phyloP scores from a whole-genome alignment of 1,140 invertebrate species.

The Zaprionus taronus region DNA sequence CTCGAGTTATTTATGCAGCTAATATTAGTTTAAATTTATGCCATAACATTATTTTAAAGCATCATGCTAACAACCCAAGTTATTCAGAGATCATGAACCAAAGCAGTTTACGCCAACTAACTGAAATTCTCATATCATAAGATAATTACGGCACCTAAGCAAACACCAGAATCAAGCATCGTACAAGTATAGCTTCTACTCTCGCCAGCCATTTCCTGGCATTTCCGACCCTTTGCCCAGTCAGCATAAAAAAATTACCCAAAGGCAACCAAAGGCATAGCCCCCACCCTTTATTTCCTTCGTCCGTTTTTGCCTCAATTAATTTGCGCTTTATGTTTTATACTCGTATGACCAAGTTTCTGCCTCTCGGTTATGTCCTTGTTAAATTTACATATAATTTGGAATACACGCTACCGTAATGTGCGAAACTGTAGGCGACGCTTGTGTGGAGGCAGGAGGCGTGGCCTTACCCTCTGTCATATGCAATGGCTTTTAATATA shows the following conservation, averaged over 20 bases:
- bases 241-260: conserved; percentile 24
- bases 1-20: neutral
- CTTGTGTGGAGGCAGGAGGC: neutral
- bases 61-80: neutral
- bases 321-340: conserved; percentile 80
- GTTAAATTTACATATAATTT: conserved; percentile 77
- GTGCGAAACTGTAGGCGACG: conserved; percentile 34
- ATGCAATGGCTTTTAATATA: conserved; percentile 18
- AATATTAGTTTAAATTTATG: neutral
- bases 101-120: conserved; percentile 5
- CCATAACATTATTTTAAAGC: conserved; percentile 10
- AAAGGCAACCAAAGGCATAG: conserved; percentile 22
- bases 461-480: conserved; percentile 15
- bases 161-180: conserved; percentile 44
- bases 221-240: conserved; percentile 47
- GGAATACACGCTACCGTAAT: conserved; percentile 25
- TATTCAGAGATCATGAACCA: neutral
- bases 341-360: conserved; percentile 59
- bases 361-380: conserved; percentile 57
- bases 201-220: conserved; percentile 39
- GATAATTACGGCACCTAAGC: conserved; percentile 46
- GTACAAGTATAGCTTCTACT: conserved; percentile 27
- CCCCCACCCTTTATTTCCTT: neutral
- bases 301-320: conserved; percentile 68
- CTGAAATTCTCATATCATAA: conserved; percentile 29